Conservation (phyloP, 2,113 vertebrate genomes). For the Grus americana region DNA sequence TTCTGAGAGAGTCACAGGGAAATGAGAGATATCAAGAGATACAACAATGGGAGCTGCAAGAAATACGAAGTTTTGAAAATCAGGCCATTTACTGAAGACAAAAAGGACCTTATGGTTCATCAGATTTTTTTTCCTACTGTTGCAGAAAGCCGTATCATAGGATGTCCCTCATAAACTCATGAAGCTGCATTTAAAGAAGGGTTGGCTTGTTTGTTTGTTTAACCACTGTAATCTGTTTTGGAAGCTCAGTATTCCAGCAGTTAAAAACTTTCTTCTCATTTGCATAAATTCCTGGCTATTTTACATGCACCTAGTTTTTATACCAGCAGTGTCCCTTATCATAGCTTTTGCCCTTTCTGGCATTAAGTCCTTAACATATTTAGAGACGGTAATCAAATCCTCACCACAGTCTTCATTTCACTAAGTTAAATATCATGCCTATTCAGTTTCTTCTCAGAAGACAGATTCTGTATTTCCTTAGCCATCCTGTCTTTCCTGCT, state of each 20-base stretch:
- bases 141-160: background rate
- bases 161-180: background rate
- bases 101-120: background rate
- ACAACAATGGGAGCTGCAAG: background rate
- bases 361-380: background rate
- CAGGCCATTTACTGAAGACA: background rate
- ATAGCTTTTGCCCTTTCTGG: background rate
- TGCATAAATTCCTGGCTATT: background rate
- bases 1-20: background rate
- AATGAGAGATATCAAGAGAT: background rate
- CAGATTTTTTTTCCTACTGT: background rate
- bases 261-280: background rate
- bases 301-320: background rate
- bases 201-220: background rate
- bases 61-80: background rate
- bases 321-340: background rate
- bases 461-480: background rate
- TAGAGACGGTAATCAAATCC: background rate
- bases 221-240: background rate
- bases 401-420: background rate
- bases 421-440: background rate
- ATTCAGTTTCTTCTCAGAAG: background rate
- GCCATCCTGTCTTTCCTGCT: background rate
- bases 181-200: background rate
- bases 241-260: background rate